These are phyloP conservation scores for Papilio xuthus DNA, from an alignment of 1,140 invertebrate species.

Conservation along the genomic window DNA sequence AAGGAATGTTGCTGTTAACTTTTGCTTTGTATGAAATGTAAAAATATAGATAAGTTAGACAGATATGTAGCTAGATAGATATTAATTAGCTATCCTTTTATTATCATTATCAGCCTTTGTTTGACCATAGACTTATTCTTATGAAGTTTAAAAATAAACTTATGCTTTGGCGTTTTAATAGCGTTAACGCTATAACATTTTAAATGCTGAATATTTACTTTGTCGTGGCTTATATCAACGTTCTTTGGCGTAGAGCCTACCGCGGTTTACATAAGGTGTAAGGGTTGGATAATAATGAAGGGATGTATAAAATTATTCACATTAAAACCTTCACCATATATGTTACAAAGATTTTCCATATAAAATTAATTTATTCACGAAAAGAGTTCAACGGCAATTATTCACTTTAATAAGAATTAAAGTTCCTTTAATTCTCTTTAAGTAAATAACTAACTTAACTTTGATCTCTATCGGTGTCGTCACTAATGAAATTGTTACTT, in stretches of 20 bases:
- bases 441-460: slow-evolving; percentile 14
- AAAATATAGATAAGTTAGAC: no score
- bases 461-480: background rate
- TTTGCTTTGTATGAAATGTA: background rate
- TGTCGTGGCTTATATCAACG: background rate
- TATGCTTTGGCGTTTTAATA: background rate
- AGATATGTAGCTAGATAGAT: no score
- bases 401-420: no score
- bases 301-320: background rate
- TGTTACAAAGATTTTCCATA: background rate
- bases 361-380: background rate
- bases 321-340: background rate
- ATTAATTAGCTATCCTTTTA: no score
- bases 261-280: background rate
- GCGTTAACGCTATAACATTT: background rate
- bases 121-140: no score
- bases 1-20: background rate
- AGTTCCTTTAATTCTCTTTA: background rate
- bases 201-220: background rate
- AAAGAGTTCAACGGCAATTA: background rate
- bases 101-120: no score
- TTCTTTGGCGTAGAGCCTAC: background rate
- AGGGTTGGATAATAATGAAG: background rate
- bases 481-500: slow-evolving; percentile 13
- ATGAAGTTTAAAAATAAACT: background rate